Conservation (phyloP, 2,888 invertebrate genomes). For the Leptinotarsa peninsularis region DNA sequence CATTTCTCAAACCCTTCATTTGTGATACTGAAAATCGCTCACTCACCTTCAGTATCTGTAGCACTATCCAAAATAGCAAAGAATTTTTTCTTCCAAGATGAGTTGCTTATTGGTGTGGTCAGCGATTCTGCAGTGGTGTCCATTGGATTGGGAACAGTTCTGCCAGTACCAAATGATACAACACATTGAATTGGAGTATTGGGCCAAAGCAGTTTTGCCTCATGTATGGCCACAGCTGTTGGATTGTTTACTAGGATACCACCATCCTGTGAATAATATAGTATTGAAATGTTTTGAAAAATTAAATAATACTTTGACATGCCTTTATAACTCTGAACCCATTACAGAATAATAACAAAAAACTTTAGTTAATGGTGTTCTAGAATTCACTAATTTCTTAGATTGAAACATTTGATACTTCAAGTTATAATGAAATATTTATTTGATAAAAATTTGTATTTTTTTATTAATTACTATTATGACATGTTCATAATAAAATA, state of each 20-base stretch:
- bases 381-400: too few relatives aligned
- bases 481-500: too few relatives aligned
- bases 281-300: too few relatives aligned
- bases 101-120: conserved; percentile 56
- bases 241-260: conserved; percentile 91
- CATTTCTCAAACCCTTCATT: too few relatives aligned
- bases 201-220: conserved; percentile 87
- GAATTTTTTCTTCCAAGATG: conserved; percentile 83
- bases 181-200: conserved; percentile 79
- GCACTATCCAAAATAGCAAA: conserved; percentile 86
- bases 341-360: too few relatives aligned
- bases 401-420: too few relatives aligned
- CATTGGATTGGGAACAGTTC: conserved; percentile 66
- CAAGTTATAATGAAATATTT: too few relatives aligned
- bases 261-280: conserved; percentile 72
- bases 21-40: not conserved
- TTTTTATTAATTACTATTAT: too few relatives aligned
- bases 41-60: conserved; percentile 85
- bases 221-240: conserved; percentile 88
- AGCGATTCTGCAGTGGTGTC: conserved; percentile 56
- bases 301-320: too few relatives aligned
- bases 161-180: conserved; percentile 86
- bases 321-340: too few relatives aligned
- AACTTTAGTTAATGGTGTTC: too few relatives aligned
- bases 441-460: too few relatives aligned